phyloP scores from a whole-genome alignment of 2,888 invertebrate genomes.

The Strigamia crassipes region DNA sequence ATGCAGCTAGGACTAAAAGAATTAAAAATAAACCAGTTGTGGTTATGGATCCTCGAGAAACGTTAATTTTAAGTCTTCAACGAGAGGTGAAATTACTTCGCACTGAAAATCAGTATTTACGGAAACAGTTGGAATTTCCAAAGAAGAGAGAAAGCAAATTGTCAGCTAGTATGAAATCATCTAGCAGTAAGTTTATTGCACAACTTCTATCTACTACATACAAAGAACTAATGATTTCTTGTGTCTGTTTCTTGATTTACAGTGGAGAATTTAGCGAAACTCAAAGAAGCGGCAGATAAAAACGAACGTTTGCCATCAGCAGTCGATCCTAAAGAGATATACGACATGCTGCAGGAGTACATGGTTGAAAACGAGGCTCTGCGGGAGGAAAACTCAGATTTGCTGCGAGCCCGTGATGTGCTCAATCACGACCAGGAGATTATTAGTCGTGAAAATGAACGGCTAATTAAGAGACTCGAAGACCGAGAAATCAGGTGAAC shows the following conservation, averaged over 20 bases:
- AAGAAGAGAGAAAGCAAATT: conserved; percentile 38
- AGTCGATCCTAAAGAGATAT: conserved; percentile 69
- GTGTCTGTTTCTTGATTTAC: neutral
- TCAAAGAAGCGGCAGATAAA: conserved; percentile 49
- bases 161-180: conserved; percentile 14
- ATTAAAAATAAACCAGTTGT: conserved; percentile 91
- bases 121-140: conserved; percentile 60
- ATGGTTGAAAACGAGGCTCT: conserved; percentile 65
- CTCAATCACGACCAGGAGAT: conserved; percentile 86
- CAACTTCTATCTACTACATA: no score
- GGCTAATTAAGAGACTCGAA: conserved; percentile 82
- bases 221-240: no score
- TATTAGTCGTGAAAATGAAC: conserved; percentile 87
- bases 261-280: conserved; percentile 49
- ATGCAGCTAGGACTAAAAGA: conserved; percentile 88
- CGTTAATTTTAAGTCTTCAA: conserved; percentile 84
- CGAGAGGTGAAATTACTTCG: conserved; percentile 82
- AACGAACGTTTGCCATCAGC: conserved; percentile 49
- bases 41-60: conserved; percentile 93
- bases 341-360: conserved; percentile 82
- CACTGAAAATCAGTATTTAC: conserved; percentile 84
- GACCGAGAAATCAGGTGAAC: conserved; percentile 4
- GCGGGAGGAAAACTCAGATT: conserved; percentile 81
- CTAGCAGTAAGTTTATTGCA: conserved; percentile 43
- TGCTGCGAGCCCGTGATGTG: conserved; percentile 76